phyloP scores from a whole-genome alignment of 64 coral and sea anemone genomes.

The Montipora sp. region DNA sequence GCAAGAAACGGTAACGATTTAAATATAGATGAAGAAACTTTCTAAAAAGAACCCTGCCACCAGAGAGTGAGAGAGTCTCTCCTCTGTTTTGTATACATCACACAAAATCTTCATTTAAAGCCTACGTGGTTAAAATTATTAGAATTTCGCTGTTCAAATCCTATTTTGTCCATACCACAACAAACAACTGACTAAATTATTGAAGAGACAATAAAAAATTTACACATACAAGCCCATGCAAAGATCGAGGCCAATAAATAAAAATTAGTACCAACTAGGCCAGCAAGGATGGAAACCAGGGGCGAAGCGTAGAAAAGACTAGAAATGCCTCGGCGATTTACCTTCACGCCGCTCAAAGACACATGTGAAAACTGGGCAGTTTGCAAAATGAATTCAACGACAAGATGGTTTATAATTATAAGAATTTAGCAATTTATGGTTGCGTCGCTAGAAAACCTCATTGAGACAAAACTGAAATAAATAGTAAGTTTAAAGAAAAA shows the following conservation, averaged over 20 bases:
- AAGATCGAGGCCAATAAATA: not conserved
- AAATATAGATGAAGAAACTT: not conserved
- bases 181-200: slow-evolving; percentile 18
- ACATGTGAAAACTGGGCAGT: not conserved
- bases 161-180: not conserved
- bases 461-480: not conserved
- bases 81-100: not conserved
- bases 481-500: not conserved
- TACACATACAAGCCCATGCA: not conserved
- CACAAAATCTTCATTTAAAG: not conserved
- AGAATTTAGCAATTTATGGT: not conserved
- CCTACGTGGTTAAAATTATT: not conserved
- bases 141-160: not conserved
- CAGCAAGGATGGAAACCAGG: not conserved
- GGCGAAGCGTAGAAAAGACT: not conserved
- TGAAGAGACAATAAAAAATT: slow-evolving; percentile 28
- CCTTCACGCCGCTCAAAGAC: not conserved
- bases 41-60: not conserved
- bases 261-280: not conserved
- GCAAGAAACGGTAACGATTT: not conserved
- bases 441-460: not conserved
- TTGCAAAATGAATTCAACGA: not conserved
- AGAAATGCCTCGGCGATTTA: slow-evolving; percentile 1
- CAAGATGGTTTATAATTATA: not conserved
- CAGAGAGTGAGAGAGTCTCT: not conserved